A percentile compares a stretch with the other conserved stretches of the same genome.
These are phyloP conservation scores for Martes martes DNA, from an alignment of 2,113 vertebrate genomes.

Conservation along the genomic window DNA sequence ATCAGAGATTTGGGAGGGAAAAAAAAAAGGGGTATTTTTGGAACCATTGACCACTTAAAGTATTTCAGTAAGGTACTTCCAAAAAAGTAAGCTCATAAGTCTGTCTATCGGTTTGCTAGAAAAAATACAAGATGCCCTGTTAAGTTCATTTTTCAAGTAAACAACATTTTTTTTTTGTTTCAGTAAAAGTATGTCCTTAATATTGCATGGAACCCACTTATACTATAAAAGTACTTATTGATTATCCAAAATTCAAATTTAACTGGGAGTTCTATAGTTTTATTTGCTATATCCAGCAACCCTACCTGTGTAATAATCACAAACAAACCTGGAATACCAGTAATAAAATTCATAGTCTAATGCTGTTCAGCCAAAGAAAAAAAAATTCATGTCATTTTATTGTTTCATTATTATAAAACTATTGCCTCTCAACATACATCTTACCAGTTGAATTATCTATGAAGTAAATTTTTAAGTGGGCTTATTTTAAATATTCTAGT, in stretches of 20 bases:
- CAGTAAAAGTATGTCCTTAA: background rate
- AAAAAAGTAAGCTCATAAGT: background rate
- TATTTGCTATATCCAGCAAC: background rate
- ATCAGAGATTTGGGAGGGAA: background rate
- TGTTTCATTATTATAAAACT: background rate
- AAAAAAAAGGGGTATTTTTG: background rate
- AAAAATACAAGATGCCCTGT: background rate
- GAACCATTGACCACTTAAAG: background rate
- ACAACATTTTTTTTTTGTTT: background rate
- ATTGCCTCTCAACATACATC: background rate
- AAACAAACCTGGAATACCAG: background rate
- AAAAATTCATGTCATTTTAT: background rate
- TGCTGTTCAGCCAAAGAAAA: background rate
- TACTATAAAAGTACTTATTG: background rate
- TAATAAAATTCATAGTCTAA: background rate
- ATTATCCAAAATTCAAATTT: background rate
- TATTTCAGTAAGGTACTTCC: background rate
- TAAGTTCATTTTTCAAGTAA: background rate
- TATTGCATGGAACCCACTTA: background rate
- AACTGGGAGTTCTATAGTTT: background rate
- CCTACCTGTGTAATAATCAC: background rate
- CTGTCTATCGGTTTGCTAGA: background rate
- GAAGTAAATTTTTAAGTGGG: background rate
- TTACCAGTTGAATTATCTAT: background rate
- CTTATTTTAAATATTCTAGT: background rate